Base-by-base conservation (phyloP, 2,113 vertebrate genomes). In the Gymnarchus niloticus region DNA sequence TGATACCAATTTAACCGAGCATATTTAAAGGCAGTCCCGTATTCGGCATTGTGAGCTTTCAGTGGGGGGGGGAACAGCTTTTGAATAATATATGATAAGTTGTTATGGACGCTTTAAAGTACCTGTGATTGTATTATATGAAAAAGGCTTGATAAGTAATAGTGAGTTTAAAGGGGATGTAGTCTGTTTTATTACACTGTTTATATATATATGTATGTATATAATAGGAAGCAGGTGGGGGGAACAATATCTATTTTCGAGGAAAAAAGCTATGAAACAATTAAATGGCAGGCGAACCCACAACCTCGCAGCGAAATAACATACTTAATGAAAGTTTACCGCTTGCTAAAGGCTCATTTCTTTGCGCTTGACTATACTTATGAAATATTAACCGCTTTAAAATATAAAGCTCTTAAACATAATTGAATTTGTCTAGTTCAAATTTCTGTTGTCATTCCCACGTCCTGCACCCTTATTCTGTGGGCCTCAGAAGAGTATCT, bases 121-220 rank as follows among this genome's bases (percentile, higher is more conserved):
- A 95, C 95, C 95, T 94, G 94, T 95, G 95, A 96, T 96, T 95
- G 95, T 95, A 95, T 94, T 95, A 97, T 96, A 96, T 97, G 95
- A 97, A 96, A 96, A 96, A 95, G 95, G 95, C 94, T 93, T 94
- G 94, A 91, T 97, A 97, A 97, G 96, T 98, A 97, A 98, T 97
- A 96, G 97, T 95, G 94, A 94, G 94, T 97, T 96, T 96, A 97
- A 96, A 94, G 94, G 95, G 96, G 94, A 95, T 95, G 95, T 95
- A 95, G 95, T 96, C 94, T 94, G 94, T 96, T 96, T 96, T 97
- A 97, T 97, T 96, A 96, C 95, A 95, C 95, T 97, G 94, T 95
- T 54, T 76, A 56, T n/a, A 10, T 57, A 10, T 57, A 10, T 57
- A 10, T 57, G 7, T 59, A 9, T 69, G 4, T 37, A 33, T 37